These are phyloP conservation scores for Lycocorax pyrrhopterus DNA, from an alignment of 2,113 vertebrate species.

Conservation along the genomic window DNA sequence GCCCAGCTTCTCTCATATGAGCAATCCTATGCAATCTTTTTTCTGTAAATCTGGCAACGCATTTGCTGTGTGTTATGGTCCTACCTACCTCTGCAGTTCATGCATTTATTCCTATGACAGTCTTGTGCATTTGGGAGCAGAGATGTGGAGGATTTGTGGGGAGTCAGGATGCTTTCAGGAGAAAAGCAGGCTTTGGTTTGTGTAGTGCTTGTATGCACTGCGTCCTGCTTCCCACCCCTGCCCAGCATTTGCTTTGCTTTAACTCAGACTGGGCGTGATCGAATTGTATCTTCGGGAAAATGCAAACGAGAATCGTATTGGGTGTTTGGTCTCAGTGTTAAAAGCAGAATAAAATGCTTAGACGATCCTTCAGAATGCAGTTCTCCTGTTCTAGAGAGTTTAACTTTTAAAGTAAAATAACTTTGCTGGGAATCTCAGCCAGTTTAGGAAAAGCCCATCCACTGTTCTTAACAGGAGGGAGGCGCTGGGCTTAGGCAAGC, in stretches of 20 bases:
- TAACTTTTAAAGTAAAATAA: neutral
- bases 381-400: neutral
- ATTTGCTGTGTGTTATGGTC: neutral
- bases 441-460: neutral
- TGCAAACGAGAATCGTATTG: neutral
- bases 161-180: neutral
- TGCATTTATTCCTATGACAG: neutral
- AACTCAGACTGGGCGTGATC: neutral
- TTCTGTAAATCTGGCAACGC: neutral
- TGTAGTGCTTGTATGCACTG: neutral
- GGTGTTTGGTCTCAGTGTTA: neutral
- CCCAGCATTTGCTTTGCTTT: neutral
- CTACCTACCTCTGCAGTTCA: neutral
- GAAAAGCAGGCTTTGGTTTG: neutral
- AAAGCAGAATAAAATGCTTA: neutral
- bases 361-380: neutral
- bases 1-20: neutral
- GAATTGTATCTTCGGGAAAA: neutral
- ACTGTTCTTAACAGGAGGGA: neutral
- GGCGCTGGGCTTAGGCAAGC: fast-evolving
- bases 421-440: neutral
- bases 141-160: neutral
- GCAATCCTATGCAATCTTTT: neutral
- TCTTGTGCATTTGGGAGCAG: neutral
- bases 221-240: neutral